Conservation (phyloP, 2,888 invertebrate species). For the Tipula confusa region DNA sequence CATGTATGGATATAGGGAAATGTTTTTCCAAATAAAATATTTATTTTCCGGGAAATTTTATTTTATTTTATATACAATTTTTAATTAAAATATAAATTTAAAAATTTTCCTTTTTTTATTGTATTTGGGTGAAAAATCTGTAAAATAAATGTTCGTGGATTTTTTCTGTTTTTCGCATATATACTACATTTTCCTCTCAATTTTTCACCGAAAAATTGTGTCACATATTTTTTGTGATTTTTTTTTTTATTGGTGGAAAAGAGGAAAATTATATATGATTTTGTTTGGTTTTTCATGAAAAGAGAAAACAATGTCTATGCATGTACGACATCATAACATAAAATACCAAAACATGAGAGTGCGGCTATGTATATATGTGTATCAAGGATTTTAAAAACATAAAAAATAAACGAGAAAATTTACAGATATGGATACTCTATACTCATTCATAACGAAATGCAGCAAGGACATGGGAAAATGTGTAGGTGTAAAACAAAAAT, state of each 20-base stretch:
- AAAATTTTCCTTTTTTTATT: not conserved
- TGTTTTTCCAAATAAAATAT: not conserved
- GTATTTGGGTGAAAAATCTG: not conserved
- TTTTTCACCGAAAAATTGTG: not conserved
- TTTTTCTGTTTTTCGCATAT: not conserved
- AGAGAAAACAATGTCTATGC: not conserved
- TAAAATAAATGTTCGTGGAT: not conserved
- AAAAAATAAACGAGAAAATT: not conserved
- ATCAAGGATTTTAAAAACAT: not conserved
- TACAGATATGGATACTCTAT: not conserved
- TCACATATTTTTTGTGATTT: not conserved
- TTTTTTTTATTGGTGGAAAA: not conserved
- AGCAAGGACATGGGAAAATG: not conserved
- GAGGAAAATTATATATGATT: not conserved
- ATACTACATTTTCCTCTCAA: not conserved
- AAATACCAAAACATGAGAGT: not conserved
- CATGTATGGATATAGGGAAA: not conserved
- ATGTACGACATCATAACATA: not conserved
- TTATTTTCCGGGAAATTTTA: not conserved
- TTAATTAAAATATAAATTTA: slow-evolving; percentile 26
- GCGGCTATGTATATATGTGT: not conserved
- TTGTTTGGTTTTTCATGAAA: too few relatives aligned
- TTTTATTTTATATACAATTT: slow-evolving; percentile 20
- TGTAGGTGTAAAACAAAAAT: not conserved
- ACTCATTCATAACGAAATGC: not conserved